A percentile compares a stretch with the other conserved stretches of the same genome.
Conservation (phyloP, 2,888 invertebrate species). For the Machimus rusticus region DNA sequence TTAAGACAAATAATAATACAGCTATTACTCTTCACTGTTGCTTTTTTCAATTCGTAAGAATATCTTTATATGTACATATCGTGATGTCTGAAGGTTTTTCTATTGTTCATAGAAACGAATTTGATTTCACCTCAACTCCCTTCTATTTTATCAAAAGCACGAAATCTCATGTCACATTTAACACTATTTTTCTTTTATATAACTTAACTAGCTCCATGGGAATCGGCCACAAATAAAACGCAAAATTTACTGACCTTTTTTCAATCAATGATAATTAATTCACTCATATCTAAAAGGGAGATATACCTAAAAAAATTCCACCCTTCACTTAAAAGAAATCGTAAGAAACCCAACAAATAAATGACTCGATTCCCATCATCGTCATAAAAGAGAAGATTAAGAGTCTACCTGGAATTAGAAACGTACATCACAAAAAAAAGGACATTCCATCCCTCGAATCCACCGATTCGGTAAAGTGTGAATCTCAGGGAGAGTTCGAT, state of each 20-base stretch:
- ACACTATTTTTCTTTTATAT: not conserved
- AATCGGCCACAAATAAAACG: not conserved
- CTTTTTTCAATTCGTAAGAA: too few relatives aligned
- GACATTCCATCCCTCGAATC: not conserved
- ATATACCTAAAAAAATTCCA: not conserved
- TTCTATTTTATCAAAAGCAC: not conserved
- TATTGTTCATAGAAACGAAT: not conserved
- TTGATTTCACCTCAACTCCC: too few relatives aligned
- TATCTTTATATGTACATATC: too few relatives aligned
- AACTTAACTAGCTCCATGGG: not conserved
- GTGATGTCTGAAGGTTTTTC: too few relatives aligned
- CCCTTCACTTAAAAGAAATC: not conserved
- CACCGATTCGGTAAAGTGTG: not conserved
- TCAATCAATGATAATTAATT: slow-evolving; percentile 4
- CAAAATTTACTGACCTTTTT: not conserved
- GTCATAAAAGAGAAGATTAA: not conserved
- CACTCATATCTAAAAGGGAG: not conserved
- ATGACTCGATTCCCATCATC: not conserved
- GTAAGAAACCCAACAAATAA: not conserved
- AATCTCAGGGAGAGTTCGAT: not conserved
- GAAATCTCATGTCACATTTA: not conserved
- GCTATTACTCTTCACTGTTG: too few relatives aligned
- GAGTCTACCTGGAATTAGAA: slow-evolving; percentile 6
- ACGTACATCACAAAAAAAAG: not conserved
- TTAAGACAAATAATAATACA: too few relatives aligned